These are phyloP conservation scores for Anthoptus insignis DNA, from an alignment of 2,888 invertebrate species.

Conservation along the genomic window DNA sequence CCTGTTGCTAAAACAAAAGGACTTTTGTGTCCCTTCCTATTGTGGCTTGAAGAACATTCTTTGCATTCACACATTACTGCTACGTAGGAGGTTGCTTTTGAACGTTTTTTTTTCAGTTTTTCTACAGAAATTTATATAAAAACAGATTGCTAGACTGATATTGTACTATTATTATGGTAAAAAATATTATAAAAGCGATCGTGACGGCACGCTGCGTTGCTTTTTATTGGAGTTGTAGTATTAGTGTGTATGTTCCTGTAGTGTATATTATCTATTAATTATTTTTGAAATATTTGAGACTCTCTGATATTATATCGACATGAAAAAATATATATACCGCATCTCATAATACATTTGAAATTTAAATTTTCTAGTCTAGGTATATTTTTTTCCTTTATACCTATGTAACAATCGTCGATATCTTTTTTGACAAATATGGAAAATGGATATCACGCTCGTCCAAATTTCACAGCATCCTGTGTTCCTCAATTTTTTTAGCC, in stretches of 20 bases:
- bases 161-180: constrained; percentile 35
- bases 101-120: constrained; percentile 43
- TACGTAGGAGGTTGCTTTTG: constrained; percentile 66
- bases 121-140: constrained; percentile 47
- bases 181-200: constrained; percentile 60
- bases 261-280: not conserved
- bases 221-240: constrained; percentile 12
- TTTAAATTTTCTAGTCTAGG: no score
- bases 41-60: constrained; percentile 47
- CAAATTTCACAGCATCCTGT: no score
- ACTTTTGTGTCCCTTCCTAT: constrained; percentile 60
- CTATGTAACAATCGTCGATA: no score
- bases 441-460: no score
- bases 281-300: not conserved
- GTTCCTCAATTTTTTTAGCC: no score
- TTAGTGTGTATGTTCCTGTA: not conserved
- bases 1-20: constrained; percentile 74
- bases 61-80: constrained; percentile 51
- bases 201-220: constrained; percentile 66
- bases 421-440: no score
- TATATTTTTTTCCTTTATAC: no score
- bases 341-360: no score
- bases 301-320: no score
- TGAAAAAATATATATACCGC: no score
- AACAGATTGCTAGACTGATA: constrained; percentile 72